Conservation (phyloP, 2,888 invertebrate genomes). For the Acanthosepion pharaonis region DNA sequence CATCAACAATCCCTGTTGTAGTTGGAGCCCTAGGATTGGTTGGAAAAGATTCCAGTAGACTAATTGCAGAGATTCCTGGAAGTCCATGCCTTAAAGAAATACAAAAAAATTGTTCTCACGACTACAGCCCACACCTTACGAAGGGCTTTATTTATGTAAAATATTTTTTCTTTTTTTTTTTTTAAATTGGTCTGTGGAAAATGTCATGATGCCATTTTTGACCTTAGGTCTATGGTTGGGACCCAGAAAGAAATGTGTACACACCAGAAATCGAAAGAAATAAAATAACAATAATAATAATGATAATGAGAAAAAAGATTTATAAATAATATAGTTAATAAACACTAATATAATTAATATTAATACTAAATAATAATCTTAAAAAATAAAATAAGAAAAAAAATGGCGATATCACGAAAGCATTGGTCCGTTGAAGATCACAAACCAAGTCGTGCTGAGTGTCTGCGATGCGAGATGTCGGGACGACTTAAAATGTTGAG, state of each 20-base stretch:
- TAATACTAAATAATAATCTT: background rate
- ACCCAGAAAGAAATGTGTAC: background rate
- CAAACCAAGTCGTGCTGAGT: background rate
- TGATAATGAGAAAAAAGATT: background rate
- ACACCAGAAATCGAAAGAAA: background rate
- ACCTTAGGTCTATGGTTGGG: no score
- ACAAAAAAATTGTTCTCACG: no score
- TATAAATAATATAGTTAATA: background rate
- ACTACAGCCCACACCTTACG: no score
- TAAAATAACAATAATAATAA: background rate
- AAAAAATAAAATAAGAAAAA: background rate
- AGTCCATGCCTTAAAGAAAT: no score
- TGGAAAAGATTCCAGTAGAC: no score
- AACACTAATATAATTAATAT: background rate
- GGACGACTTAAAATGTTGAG: background rate
- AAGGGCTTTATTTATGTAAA: no score
- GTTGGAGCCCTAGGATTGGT: no score
- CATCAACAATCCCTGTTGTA: no score
- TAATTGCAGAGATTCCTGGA: no score
- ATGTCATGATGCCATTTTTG: no score
- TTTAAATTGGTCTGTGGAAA: no score
- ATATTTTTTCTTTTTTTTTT: no score
- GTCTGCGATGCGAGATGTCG: background rate
- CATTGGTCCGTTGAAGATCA: background rate
- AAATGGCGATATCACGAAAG: background rate